Evolutionary conservation across 2,797 vertebrate species (phyloP), one percentile per base, ranked within the genome.

Genomic region (Gambusia yucatana): DNA sequence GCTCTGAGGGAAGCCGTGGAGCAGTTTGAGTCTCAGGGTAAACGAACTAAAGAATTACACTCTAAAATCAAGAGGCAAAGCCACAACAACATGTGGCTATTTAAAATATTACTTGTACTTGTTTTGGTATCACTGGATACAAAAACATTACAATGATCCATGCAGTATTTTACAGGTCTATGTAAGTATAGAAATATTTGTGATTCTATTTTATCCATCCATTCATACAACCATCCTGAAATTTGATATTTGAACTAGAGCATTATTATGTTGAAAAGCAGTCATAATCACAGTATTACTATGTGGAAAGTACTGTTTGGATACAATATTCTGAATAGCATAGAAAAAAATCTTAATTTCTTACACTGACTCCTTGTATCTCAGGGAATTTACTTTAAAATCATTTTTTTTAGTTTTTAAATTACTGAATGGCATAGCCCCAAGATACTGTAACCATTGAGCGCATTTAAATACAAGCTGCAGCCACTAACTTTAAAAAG

Each of bases 21-120:
- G 85, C 98, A 99, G 92, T 98, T 99, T 82, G 96, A 98, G 79
- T 97, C 97, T 52, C 98, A 99, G 94, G 98, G 98, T 99, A 94
- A 86, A 74, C 50, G 1, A 46, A 28, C 43, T 28, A 46, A 11
- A 69, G 3, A 69, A 6, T 43, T 43, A 14, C 11, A n/a, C 65
- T 17, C 41, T 14, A 8, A 70, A 44, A 7, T 16, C 44, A n/a
- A 28, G 67, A 43, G 22, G 22, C 20, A 43, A 39, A 20, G 17
- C 36, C 33, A 41, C 9, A 22, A 20, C 20, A 39, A 33, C 28
- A 63, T 17, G 14, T 22, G 61, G 61, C 61, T 65, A 20, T 17
- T 65, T 36, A 20, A 65, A 39, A 65, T 65, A 36, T 8, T 3
- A 17, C 3, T 28, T 25, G 13, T 17, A 33, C 59, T 61, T 41